Evolutionary conservation across 2,797 vertebrate species (phyloP).

Genomic region (Eleutherodactylus coqui): DNA sequence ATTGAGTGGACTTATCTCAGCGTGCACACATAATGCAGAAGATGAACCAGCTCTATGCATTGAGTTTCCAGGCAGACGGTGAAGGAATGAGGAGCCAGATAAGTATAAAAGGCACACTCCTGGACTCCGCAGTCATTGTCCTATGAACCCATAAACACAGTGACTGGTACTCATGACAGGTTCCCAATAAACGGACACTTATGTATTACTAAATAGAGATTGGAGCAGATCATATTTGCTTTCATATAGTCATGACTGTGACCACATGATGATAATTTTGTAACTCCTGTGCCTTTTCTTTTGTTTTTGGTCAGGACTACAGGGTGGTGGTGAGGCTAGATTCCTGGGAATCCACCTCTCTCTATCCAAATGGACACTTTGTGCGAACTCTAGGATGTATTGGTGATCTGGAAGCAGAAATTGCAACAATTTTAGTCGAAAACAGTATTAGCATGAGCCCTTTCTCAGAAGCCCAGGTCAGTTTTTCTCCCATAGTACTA

Average conservation of each 20-base stretch:
- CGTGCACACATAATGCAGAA: no score
- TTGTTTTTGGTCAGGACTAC: slow-evolving; percentile 78
- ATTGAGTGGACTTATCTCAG: no score
- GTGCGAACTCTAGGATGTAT: slow-evolving; percentile 90
- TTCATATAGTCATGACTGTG: neutral
- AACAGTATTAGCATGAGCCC: slow-evolving; percentile 87
- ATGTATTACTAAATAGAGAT: neutral
- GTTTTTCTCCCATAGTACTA: slow-evolving; percentile 47
- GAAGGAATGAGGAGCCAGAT: no score
- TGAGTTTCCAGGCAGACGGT: no score
- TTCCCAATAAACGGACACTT: no score
- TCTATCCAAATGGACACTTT: slow-evolving; percentile 94
- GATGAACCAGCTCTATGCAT: no score
- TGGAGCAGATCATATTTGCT: neutral
- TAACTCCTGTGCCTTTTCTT: neutral
- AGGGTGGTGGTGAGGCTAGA: slow-evolving; percentile 91
- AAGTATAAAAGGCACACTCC: no score
- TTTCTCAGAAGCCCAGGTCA: slow-evolving; percentile 96
- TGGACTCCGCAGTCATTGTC: no score
- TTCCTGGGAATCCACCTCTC: slow-evolving; percentile 90
- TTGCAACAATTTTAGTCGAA: slow-evolving; percentile 92
- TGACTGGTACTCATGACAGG: no score
- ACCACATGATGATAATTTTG: neutral
- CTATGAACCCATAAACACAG: no score
- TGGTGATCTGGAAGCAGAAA: slow-evolving; percentile 91